Percentiles rank a stretch among this genome's conserved stretches.
phyloP scores from a whole-genome alignment of 2,113 vertebrate genomes.

The Bubo blakistoni region DNA sequence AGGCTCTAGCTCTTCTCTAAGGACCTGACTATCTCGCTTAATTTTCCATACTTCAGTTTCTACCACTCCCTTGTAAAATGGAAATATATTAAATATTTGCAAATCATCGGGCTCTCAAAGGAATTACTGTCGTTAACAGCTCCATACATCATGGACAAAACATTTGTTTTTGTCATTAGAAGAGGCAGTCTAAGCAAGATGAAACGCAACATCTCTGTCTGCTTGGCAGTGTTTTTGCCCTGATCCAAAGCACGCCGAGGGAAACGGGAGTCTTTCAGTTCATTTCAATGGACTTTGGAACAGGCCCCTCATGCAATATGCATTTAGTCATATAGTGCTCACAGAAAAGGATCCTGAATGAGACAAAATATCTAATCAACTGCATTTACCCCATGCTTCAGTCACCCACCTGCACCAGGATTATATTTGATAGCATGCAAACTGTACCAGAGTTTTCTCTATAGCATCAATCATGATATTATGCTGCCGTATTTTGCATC shows the following conservation, averaged over 20 bases:
- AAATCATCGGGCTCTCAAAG: not conserved
- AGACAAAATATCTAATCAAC: constrained; percentile 68
- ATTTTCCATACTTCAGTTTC: not conserved
- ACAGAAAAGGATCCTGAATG: constrained; percentile 64
- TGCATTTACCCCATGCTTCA: constrained; percentile 61
- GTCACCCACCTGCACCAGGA: constrained; percentile 63
- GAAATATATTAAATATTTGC: constrained; percentile 30
- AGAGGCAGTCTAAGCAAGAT: not conserved
- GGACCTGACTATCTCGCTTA: not conserved
- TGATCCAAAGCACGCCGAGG: not conserved
- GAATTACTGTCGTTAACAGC: constrained; percentile 6
- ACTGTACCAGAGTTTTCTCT: constrained; percentile 53
- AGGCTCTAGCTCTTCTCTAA: not conserved
- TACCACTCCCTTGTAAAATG: not conserved
- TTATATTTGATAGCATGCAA: constrained; percentile 35
- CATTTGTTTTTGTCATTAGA: constrained; percentile 46
- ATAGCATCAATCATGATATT: constrained; percentile 62
- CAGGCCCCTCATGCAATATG: constrained; percentile 63
- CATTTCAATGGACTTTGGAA: constrained; percentile 27
- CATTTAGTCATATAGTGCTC: constrained; percentile 49
- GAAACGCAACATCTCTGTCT: not conserved
- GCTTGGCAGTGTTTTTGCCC: not conserved
- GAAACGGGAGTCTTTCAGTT: not conserved
- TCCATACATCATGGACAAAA: not conserved
- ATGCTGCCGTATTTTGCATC: not conserved